Percentiles rank a stretch among this genome's conserved stretches.
Evolutionary conservation across 1,140 invertebrate species (phyloP).

Genomic region (Bombus waltoni): DNA sequence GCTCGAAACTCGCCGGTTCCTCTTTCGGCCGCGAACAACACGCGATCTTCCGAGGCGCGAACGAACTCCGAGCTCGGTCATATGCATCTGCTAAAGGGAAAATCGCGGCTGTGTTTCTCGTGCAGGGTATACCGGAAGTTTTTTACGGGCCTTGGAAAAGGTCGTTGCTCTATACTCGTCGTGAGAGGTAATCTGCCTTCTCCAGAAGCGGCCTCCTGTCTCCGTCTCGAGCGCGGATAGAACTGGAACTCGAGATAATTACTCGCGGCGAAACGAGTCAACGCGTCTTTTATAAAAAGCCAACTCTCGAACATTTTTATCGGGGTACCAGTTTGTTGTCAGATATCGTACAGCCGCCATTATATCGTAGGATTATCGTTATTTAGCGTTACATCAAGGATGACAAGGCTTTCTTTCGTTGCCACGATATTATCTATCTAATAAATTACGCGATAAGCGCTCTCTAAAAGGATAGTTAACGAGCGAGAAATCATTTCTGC

Average conservation of each 20-base stretch:
- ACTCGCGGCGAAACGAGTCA: background rate
- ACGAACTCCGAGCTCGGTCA: conserved; percentile 16
- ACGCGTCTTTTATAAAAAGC: background rate
- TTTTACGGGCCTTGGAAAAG: conserved; percentile 52
- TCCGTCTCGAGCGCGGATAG: background rate
- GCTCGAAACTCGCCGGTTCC: conserved; percentile 60
- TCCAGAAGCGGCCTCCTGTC: background rate
- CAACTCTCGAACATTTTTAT: background rate
- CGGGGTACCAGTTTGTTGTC: background rate
- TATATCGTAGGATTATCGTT: background rate
- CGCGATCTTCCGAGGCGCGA: background rate
- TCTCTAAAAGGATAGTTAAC: background rate
- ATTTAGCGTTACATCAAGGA: background rate
- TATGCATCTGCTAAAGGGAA: conserved; percentile 58
- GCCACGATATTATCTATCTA: background rate
- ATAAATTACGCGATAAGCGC: conserved; percentile 1
- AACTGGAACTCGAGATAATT: conserved; percentile 17
- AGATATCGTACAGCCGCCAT: too few relatives aligned
- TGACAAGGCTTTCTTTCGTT: too few relatives aligned
- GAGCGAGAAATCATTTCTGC: too few relatives aligned
- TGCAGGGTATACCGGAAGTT: conserved; percentile 65
- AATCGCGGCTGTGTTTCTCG: conserved; percentile 59
- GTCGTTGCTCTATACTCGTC: conserved; percentile 51
- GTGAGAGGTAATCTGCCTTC: conserved; percentile 42
- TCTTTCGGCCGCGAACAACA: conserved; percentile 33